Conservation (phyloP, 2,888 invertebrate genomes). For the Drosophila maculinotata region DNA sequence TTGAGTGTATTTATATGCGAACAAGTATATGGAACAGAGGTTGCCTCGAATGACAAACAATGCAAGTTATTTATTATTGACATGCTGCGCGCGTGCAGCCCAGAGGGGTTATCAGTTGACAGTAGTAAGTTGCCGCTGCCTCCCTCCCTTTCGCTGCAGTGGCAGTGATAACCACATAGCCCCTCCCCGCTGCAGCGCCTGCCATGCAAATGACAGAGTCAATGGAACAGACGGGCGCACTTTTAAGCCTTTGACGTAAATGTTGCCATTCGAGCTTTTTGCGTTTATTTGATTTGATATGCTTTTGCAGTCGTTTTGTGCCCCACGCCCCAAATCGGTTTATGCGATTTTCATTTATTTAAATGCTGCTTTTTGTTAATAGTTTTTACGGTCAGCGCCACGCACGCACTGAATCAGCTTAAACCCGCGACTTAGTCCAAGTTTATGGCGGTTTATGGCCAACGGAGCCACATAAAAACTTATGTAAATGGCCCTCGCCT, state of each 20-base stretch:
- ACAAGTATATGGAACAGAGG: slow-evolving; percentile 29
- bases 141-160: slow-evolving; percentile 17
- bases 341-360: slow-evolving; percentile 65
- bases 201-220: slow-evolving; percentile 2
- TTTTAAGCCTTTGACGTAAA: slow-evolving; percentile 63
- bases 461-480: neutral
- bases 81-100: slow-evolving; percentile 54
- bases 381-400: slow-evolving; percentile 41
- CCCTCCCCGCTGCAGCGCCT: neutral
- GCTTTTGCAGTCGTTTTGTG: slow-evolving; percentile 26
- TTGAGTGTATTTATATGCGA: slow-evolving; percentile 6
- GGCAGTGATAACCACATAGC: slow-evolving; percentile 64
- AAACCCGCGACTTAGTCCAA: slow-evolving; percentile 59
- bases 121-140: slow-evolving; percentile 55
- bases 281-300: slow-evolving; percentile 53
- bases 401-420: no score
- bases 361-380: slow-evolving; percentile 47
- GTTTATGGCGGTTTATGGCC: slow-evolving; percentile 57
- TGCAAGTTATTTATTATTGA: slow-evolving; percentile 76
- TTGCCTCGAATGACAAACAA: slow-evolving; percentile 59
- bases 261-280: slow-evolving; percentile 30
- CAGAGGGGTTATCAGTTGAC: slow-evolving; percentile 70
- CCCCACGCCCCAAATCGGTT: slow-evolving; percentile 50
- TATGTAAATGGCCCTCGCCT: slow-evolving; percentile 14
- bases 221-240: slow-evolving; percentile 26